Conservation (phyloP, 2,888 invertebrate species). For the Auanema freiburgensis region DNA sequence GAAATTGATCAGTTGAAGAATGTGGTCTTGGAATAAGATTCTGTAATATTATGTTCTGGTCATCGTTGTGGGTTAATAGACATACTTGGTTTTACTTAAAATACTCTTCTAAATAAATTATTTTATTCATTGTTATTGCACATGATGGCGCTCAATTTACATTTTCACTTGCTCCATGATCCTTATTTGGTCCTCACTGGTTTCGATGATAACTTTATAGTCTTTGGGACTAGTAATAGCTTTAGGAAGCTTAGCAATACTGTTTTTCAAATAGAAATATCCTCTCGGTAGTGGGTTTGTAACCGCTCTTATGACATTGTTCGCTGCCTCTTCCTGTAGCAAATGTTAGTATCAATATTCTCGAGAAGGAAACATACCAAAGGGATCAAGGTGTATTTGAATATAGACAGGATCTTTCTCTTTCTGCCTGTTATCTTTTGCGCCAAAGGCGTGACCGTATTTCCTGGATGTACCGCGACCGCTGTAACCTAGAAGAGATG, state of each 20-base stretch:
- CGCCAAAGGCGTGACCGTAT: neutral
- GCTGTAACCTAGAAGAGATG: conserved; percentile 1
- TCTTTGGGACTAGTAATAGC: too few species aligned
- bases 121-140: too few species aligned
- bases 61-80: too few species aligned
- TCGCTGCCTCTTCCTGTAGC: neutral
- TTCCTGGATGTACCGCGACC: conserved; percentile 1
- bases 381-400: neutral
- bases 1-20: conserved; percentile 21
- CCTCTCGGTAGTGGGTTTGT: neutral
- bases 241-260: neutral
- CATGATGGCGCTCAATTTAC: too few species aligned
- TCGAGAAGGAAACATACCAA: neutral
- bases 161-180: too few species aligned
- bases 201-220: too few species aligned
- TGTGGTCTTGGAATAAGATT: conserved; percentile 8
- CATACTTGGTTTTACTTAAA: too few species aligned
- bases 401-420: conserved; percentile 1
- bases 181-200: too few species aligned
- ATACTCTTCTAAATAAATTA: too few species aligned
- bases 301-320: neutral
- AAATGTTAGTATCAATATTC: neutral
- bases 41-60: neutral
- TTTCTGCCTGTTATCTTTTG: neutral
- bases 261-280: neutral